Evolutionary conservation across 2,113 vertebrate genomes (phyloP), one percentile per base, ranked within the genome.

Genomic region (Canis aureus): DNA sequence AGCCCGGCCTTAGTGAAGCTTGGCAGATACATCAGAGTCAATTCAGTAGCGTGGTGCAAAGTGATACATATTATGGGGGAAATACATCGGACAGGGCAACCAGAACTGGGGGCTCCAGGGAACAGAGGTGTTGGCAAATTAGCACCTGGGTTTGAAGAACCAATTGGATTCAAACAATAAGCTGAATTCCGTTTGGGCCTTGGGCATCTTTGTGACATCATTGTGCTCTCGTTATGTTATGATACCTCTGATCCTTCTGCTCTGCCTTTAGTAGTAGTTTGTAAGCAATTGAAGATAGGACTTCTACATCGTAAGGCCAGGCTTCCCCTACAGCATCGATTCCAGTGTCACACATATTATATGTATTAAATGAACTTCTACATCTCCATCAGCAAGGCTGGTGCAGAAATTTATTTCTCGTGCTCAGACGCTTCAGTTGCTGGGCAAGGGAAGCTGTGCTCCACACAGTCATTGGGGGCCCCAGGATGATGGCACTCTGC

Each of bases 221-320:
- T 64, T 66, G 6, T 79, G 43, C 69, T 59, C 79, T 60, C 73
- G 73, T 51, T 43, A 38, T 13, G 38, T 74, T 51, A 10, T 76
- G 29, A 51, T 29, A 51, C 12, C 19, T 88, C 59, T 55, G 71
- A 4, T 67, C 17, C 66, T 38, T 53, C 0, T 32, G 32, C 4
- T 32, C 64, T 74, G 74, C 51, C 51, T 74, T 84, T 82, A 8
- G 81, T 71, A n/a, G 78, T 74, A 20, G 32, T 87, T 13, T 38
- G 35, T 87, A 97, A 97, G 71, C 82, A 78, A 29, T 32, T 55
- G 59, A 93, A 92, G 90, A 81, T 32, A 22, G 53, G 64, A 62
- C 53, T n/a, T 60, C 11, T 27, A 60, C 20, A 60, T 64, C 23
- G 0, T 80, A 51, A 76, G 29, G 38, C 17, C 69, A 27, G 17